Evolutionary conservation across 2,113 vertebrate species (phyloP), one percentile per base, ranked within the genome.

Genomic region (Telmatochromis sp.): DNA sequence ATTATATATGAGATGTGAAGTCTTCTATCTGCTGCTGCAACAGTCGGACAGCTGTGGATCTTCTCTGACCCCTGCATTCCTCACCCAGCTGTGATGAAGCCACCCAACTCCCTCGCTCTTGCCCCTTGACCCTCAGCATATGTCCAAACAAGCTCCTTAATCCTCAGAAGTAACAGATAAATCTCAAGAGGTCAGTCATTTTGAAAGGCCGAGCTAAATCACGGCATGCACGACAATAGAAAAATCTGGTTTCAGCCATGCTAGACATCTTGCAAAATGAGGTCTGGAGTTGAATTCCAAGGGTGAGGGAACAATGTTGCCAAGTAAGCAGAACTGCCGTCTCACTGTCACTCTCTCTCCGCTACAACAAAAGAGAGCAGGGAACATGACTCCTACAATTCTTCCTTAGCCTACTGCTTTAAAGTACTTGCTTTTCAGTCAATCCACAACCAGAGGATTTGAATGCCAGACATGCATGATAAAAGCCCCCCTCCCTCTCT

Each of bases 121-220:
- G 68, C 91, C 93, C 92, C 89, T 83, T 90, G 91, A 92, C 94
- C 93, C 86, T 73, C 19, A 65, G 90, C 92, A 94, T 95, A 95
- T 93, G 91, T 93, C 94, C 92, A 94, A 96, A 96, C 92, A 94
- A 90, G 80, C 84, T 89, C 89, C 90, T 93, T 92, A 93, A 95
- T 94, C 93, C 90, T 86, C 75, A 82, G 45, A 75, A 78, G 87
- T 58, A 63, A 80, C 19, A 53, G 33, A 58, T 82, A 87, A 93
- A 53, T 31, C 33, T 10, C 51, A 57, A 68, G 26, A 92, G 81
- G 89, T 86, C 91, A 81, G 73, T 88, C 70, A 28, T 84, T 85
- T 75, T 65, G 84, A 28, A 68, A 75, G 35, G n/a, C 73, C 6
- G 45, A 58, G 63, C 78, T 68, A 65, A 65, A 91, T 87, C 80